Evolutionary conservation across 2,888 invertebrate species (phyloP), one percentile per base, ranked within the genome.

Genomic region (Argyresthia goedartella): DNA sequence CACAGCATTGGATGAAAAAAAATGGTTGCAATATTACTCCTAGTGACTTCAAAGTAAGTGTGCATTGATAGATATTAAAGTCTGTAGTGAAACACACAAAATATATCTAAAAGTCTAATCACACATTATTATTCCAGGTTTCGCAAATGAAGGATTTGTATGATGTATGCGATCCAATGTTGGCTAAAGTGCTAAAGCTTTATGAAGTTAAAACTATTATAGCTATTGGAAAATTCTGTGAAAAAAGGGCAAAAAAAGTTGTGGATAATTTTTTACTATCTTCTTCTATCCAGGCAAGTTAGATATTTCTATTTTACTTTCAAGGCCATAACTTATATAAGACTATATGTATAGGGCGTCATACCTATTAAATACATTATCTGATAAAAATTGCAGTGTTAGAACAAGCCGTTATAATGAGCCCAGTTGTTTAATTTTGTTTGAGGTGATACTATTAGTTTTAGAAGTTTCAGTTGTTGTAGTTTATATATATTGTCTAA

Each of bases 21-120:
- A 89, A 88, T 57, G 97, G 95, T 0, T 89, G 89, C 62, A 97
- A 98, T 79, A 87, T 97, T 42, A 97, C 97, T 7, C 97, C 97
- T 47, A 89, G 90, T 42, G 95, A 96, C 68, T 88, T 97, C 55
- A 93, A 91, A 88, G 94, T 92, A 86, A 69, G 63, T 56, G 42
- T 11, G 8, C 35, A 25, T 25, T 25, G 25, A 25, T 25, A 6
- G 25, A 25, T 25, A n/a, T n/a, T 25, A 25, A 6, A 25, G 6
- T 25, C 25, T 25, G 25, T 25, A 6, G 25, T 2, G 25, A 25
- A 25, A 34, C 10, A 9, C n/a, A 10, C 4, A 25, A 47, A 34
- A 47, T 34, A 33, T 11, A 14, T 33, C n/a, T n/a, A n/a, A 9
- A 7, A 10, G 11, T 25, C 11, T 25, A 46, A 9, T 10, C 16